phyloP scores from a whole-genome alignment of 2,888 invertebrate genomes.

The Latrodectus elegans region DNA sequence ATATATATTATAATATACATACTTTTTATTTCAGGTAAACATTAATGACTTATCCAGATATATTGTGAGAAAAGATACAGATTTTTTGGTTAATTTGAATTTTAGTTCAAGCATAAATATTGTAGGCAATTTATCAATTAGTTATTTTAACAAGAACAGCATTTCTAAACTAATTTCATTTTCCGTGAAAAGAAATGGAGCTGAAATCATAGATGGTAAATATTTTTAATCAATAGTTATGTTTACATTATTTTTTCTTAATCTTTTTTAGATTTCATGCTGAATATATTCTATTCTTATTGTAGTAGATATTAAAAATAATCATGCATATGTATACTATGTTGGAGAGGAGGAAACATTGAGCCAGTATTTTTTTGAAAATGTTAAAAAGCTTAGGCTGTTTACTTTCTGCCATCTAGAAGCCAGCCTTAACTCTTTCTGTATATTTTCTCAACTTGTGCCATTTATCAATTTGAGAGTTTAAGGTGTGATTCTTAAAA shows the following conservation, averaged over 20 bases:
- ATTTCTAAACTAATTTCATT: not conserved
- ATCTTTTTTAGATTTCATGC: not conserved
- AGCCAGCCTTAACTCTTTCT: not conserved
- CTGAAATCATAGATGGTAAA: constrained; percentile 25
- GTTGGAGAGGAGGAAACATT: no score
- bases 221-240: not conserved
- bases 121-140: not conserved
- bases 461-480: not conserved
- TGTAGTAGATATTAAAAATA: no score
- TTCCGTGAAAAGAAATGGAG: constrained; percentile 9
- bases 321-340: no score
- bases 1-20: not conserved
- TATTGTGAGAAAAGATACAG: not conserved
- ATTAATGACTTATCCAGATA: not conserved
- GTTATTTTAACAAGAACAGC: constrained; percentile 8
- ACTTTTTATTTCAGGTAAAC: constrained; percentile 33
- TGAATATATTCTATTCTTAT: not conserved
- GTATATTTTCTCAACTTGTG: not conserved
- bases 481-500: not conserved
- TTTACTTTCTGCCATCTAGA: no score
- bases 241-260: not conserved
- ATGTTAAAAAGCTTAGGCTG: no score
- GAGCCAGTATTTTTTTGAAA: no score
- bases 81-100: not conserved
- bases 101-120: constrained; percentile 1